phyloP scores from a whole-genome alignment of 2,113 vertebrate genomes.

The Cervus canadensis region DNA sequence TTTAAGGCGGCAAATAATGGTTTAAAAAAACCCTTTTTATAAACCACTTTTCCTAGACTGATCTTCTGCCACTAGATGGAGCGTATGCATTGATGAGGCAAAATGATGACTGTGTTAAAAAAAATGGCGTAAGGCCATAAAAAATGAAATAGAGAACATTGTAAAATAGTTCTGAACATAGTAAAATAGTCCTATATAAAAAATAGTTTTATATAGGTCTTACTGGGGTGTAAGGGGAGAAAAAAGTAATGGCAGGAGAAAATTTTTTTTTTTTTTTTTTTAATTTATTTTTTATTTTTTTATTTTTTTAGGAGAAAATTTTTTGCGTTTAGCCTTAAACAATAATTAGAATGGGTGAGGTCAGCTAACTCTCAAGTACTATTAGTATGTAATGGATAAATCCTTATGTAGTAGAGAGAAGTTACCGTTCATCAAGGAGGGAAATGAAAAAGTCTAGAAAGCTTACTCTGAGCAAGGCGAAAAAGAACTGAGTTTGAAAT shows the following conservation, averaged over 20 bases:
- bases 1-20: not conserved
- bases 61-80: constrained; percentile 31
- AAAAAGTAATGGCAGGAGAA: not conserved
- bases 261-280: not conserved
- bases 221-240: not conserved
- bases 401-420: not conserved
- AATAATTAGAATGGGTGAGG: not conserved
- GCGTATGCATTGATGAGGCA: not conserved
- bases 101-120: not conserved
- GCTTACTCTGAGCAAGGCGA: not conserved
- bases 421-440: not conserved
- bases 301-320: not conserved
- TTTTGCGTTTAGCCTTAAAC: not conserved
- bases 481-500: not conserved
- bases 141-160: not conserved
- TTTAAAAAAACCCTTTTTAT: not conserved
- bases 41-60: not conserved
- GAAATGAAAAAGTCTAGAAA: not conserved
- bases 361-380: not conserved
- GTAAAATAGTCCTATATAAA: too few relatives aligned
- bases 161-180: not conserved
- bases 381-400: not conserved
- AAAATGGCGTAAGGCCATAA: not conserved
- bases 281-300: too few relatives aligned
- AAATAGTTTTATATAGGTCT: not conserved